Conservation (phyloP, 1,140 invertebrate species). For the Microplitis demolitor region DNA sequence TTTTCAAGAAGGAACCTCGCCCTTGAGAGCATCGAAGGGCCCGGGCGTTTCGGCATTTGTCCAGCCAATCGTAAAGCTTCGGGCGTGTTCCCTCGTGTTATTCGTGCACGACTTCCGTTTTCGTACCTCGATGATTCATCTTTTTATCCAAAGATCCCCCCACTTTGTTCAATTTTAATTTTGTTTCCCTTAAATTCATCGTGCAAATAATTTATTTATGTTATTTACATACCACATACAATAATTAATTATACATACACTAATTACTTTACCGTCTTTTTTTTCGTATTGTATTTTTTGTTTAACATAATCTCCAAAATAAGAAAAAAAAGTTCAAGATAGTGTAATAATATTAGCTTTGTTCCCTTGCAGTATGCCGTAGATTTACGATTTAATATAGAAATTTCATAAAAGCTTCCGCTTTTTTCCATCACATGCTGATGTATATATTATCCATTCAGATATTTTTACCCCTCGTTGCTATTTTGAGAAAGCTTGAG, state of each 20-base stretch:
- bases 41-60: constrained; percentile 26
- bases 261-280: too few species aligned
- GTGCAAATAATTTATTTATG: too few species aligned
- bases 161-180: neutral
- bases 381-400: constrained; percentile 37
- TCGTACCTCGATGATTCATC: constrained; percentile 19
- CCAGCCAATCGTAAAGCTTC: constrained; percentile 39
- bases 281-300: neutral
- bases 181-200: neutral
- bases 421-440: neutral
- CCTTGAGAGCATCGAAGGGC: constrained; percentile 43
- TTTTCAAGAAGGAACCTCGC: constrained; percentile 26
- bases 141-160: neutral
- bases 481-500: neutral
- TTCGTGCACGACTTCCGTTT: constrained; percentile 22
- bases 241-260: too few species aligned
- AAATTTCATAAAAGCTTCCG: constrained; percentile 37
- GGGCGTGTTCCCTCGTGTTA: neutral
- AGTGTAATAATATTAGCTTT: neutral
- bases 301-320: constrained; percentile 8
- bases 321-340: neutral
- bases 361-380: neutral
- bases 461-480: neutral
- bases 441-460: neutral
- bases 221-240: too few species aligned